phyloP scores from a whole-genome alignment of 2,113 vertebrate species.

The Sclerurus mexicanus region DNA sequence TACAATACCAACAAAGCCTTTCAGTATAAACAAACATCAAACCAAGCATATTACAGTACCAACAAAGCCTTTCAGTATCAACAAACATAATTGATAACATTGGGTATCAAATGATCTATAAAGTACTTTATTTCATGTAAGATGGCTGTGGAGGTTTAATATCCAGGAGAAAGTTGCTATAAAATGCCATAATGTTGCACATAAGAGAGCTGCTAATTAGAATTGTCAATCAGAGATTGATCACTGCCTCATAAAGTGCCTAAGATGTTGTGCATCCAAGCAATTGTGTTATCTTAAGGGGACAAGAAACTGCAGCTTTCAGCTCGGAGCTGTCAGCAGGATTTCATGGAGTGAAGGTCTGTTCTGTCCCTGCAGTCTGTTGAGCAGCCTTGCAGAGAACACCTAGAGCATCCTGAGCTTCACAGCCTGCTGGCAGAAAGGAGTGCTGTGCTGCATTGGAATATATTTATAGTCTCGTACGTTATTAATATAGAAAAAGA shows the following conservation, averaged over 20 bases:
- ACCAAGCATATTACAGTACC: not conserved
- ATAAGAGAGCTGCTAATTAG: constrained; percentile 75
- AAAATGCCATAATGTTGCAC: constrained; percentile 54
- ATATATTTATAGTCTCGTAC: not conserved
- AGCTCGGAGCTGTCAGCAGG: constrained; percentile 68
- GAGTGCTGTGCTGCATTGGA: not conserved
- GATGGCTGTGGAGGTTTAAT: constrained; percentile 49
- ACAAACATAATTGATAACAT: constrained; percentile 39
- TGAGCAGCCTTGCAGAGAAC: constrained; percentile 56
- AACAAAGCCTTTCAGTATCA: constrained; percentile 47
- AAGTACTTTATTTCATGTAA: constrained; percentile 29
- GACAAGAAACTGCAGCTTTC: constrained; percentile 51
- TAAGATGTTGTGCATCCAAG: constrained; percentile 56
- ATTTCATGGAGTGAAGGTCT: constrained; percentile 45
- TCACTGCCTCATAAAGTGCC: constrained; percentile 56
- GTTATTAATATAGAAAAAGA: not conserved
- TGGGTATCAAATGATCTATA: constrained; percentile 54
- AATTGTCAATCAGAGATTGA: constrained; percentile 77
- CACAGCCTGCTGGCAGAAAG: constrained; percentile 12
- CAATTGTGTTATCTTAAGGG: constrained; percentile 72
- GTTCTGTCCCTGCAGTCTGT: constrained; percentile 59
- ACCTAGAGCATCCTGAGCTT: constrained; percentile 47
- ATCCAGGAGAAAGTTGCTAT: constrained; percentile 51
- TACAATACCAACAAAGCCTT: constrained; percentile 17
- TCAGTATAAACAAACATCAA: constrained; percentile 51